These are phyloP conservation scores for Antheraea pernyi DNA, from an alignment of 1,140 invertebrate species.

Conservation along the genomic window DNA sequence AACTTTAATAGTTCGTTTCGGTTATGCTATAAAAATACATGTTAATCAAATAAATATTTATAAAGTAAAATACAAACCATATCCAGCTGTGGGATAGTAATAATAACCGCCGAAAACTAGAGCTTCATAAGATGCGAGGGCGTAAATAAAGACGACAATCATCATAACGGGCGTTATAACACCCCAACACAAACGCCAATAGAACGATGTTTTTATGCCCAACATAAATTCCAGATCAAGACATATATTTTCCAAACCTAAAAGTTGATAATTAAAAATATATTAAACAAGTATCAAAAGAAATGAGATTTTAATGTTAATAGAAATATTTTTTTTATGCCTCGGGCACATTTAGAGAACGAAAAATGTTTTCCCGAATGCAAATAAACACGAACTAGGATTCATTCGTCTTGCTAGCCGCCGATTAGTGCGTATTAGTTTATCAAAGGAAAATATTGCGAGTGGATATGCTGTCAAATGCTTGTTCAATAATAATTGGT, in stretches of 20 bases:
- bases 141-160: conserved; percentile 85
- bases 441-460: too few species aligned
- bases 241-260: conserved; percentile 85
- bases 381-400: too few species aligned
- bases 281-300: not conserved
- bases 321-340: too few species aligned
- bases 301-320: too few species aligned
- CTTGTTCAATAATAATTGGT: too few species aligned
- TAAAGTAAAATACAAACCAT: conserved; percentile 4
- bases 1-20: not conserved
- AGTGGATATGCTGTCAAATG: too few species aligned
- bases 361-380: too few species aligned
- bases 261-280: conserved; percentile 12
- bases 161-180: conserved; percentile 86
- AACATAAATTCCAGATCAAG: conserved; percentile 90
- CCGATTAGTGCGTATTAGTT: too few species aligned
- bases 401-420: too few species aligned
- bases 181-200: conserved; percentile 91
- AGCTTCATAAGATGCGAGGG: conserved; percentile 75
- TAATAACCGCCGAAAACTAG: conserved; percentile 75
- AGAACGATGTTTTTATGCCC: conserved; percentile 83
- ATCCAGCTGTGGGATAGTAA: conserved; percentile 34
- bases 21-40: conserved; percentile 9
- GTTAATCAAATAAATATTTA: conserved; percentile 7
- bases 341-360: too few species aligned